phyloP scores from a whole-genome alignment of 1,140 invertebrate species.

The Temnothorax curvispinosus region DNA sequence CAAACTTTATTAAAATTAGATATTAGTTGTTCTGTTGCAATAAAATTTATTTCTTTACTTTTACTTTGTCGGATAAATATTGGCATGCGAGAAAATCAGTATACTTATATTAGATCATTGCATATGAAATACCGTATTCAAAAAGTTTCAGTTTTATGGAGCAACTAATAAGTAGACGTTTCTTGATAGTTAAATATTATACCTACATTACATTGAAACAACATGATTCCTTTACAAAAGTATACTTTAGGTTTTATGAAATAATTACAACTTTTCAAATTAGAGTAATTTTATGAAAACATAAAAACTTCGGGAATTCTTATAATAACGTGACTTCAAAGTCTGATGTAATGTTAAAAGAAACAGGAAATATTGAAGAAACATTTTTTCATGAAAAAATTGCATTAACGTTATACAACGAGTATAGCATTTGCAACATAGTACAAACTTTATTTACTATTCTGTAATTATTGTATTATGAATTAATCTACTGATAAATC shows the following conservation, averaged over 20 bases:
- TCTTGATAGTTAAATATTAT: slow-evolving; percentile 15
- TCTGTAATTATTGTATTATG: slow-evolving; percentile 4
- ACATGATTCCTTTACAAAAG: not conserved
- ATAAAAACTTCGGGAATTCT: not conserved
- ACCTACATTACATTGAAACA: not conserved
- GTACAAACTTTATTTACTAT: not conserved
- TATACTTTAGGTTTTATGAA: not conserved
- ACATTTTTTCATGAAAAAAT: not conserved
- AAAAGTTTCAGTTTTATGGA: not conserved
- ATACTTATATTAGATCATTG: not conserved
- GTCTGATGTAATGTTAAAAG: not conserved
- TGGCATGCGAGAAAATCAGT: not conserved
- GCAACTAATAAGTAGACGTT: not conserved
- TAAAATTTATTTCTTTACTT: not conserved
- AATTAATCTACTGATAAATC: not conserved
- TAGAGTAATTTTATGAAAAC: not conserved
- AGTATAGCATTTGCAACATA: not conserved
- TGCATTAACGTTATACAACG: not conserved
- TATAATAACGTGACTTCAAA: not conserved
- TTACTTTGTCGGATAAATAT: not conserved
- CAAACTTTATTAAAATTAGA: not conserved
- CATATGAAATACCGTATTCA: not conserved
- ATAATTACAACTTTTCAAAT: not conserved
- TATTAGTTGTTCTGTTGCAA: not conserved
- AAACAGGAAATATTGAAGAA: not conserved